phyloP scores from a whole-genome alignment of 92 coral and sea anemone genomes.

The Metridium senile region DNA sequence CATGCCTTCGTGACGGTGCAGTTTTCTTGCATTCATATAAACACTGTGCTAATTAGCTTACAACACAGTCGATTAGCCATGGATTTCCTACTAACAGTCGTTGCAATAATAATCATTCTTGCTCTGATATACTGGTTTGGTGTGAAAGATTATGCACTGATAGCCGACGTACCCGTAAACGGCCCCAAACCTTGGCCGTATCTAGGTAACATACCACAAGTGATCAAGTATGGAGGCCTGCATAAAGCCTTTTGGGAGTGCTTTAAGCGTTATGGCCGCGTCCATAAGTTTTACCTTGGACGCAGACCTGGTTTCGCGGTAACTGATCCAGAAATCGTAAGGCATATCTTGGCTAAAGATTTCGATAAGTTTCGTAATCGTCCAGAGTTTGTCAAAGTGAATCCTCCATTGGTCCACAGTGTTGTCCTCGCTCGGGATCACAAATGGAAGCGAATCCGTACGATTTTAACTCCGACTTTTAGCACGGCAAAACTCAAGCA shows the following conservation, averaged over 20 bases:
- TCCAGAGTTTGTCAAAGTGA: constrained; percentile 41
- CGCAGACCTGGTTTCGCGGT: constrained; percentile 47
- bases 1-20: not conserved
- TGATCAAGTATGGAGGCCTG: constrained; percentile 54
- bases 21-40: not conserved
- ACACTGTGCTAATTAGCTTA: no score
- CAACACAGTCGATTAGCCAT: no score
- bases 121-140: constrained; percentile 61
- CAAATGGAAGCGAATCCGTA: constrained; percentile 64
- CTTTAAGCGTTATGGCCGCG: constrained; percentile 68
- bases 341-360: constrained; percentile 59
- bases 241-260: constrained; percentile 60
- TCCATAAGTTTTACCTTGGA: constrained; percentile 57
- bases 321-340: constrained; percentile 63
- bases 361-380: constrained; percentile 73
- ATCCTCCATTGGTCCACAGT: constrained; percentile 38
- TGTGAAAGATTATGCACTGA: constrained; percentile 37
- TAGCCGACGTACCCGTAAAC: constrained; percentile 37
- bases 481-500: constrained; percentile 64
- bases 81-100: not conserved
- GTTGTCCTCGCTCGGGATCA: constrained; percentile 44
- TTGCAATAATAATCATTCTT: constrained; percentile 12
- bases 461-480: constrained; percentile 63
- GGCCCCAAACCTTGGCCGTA: constrained; percentile 73
- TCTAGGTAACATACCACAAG: constrained; percentile 60